These are phyloP conservation scores for Taenaris catops DNA, from an alignment of 2,888 invertebrate genomes.

Conservation along the genomic window DNA sequence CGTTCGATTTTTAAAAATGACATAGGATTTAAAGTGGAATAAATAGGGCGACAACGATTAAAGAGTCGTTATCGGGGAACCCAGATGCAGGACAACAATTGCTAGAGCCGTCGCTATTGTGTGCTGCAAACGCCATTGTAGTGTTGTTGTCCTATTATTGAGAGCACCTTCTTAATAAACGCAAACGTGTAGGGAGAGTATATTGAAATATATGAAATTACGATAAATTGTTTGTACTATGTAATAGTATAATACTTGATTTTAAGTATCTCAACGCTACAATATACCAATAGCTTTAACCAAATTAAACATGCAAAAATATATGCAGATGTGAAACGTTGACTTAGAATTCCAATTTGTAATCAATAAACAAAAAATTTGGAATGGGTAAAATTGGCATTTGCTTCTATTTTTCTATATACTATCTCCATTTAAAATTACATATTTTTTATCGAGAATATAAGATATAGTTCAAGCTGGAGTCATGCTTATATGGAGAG, in stretches of 20 bases:
- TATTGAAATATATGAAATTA: not conserved
- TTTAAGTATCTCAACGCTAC: too few relatives aligned
- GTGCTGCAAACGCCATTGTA: slow-evolving; percentile 60
- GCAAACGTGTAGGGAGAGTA: slow-evolving; percentile 40
- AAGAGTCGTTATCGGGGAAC: slow-evolving; percentile 46
- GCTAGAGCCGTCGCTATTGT: slow-evolving; percentile 50
- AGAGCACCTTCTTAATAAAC: slow-evolving; percentile 67
- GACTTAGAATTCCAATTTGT: too few relatives aligned
- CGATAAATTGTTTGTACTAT: not conserved
- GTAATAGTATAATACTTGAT: not conserved
- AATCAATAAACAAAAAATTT: too few relatives aligned
- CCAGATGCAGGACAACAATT: slow-evolving; percentile 74
- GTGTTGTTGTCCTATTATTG: slow-evolving; percentile 53
- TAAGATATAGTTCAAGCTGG: too few relatives aligned
- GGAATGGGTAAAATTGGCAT: too few relatives aligned
- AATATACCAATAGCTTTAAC: too few relatives aligned
- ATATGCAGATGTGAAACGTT: too few relatives aligned
- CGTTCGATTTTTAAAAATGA: slow-evolving; percentile 32
- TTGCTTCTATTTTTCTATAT: too few relatives aligned
- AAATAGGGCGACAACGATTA: slow-evolving; percentile 38
- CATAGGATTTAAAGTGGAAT: slow-evolving; percentile 33
- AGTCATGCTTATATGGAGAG: too few relatives aligned
- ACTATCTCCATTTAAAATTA: too few relatives aligned
- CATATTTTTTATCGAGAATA: too few relatives aligned
- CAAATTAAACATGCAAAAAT: too few relatives aligned